Conservation (phyloP, 2,888 invertebrate species). For the Aphodius sticticus region DNA sequence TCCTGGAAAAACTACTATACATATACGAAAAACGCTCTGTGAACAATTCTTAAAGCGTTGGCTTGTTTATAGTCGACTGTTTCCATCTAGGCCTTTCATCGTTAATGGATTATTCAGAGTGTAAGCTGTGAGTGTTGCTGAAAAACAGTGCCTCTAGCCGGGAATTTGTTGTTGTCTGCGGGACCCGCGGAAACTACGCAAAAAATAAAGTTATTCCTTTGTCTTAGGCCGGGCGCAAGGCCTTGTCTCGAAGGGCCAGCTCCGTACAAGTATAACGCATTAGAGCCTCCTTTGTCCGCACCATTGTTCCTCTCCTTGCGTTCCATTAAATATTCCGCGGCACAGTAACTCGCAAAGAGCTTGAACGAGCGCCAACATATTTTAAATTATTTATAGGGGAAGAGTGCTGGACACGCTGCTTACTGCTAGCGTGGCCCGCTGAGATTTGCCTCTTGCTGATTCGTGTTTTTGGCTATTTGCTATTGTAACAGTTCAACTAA, state of each 20-base stretch:
- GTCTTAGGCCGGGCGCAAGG: not conserved
- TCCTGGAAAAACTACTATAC: no score
- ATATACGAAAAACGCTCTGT: no score
- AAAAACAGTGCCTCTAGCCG: not conserved
- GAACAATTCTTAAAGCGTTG: not conserved
- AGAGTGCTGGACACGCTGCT: not conserved
- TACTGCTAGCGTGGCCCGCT: not conserved
- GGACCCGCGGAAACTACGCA: not conserved
- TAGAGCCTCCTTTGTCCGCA: not conserved
- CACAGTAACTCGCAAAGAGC: constrained; percentile 4
- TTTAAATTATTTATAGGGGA: not conserved
- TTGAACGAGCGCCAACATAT: constrained; percentile 4
- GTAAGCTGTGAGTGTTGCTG: not conserved
- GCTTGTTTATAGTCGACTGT: not conserved
- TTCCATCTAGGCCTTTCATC: not conserved
- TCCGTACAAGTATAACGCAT: not conserved
- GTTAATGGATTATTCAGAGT: not conserved
- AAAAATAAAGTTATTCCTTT: constrained; percentile 4
- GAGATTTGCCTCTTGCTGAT: not conserved
- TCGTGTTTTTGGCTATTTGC: not conserved
- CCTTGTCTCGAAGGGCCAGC: not conserved
- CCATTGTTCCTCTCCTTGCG: not conserved
- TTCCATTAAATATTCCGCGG: not conserved
- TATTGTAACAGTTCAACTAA: no score
- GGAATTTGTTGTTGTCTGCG: not conserved